Base-by-base conservation (phyloP, 2,888 invertebrate species). In the Strigamia transsilvanica region DNA sequence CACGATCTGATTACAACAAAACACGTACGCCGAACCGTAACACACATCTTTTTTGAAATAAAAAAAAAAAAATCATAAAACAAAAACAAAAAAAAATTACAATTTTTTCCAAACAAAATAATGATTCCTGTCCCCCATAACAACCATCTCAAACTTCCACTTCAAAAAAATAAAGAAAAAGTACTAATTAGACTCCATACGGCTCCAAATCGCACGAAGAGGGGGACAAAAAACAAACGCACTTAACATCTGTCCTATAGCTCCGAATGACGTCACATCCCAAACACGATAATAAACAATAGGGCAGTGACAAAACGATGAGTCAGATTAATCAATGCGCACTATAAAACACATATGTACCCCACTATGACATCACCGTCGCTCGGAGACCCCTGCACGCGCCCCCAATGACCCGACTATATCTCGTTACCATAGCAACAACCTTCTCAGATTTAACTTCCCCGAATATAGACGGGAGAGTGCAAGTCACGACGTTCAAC, bases 331-430 rank as follows among this genome's bases (percentile, higher is more conserved):
- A 73, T 73, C 73, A 32, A 73, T 27, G 27, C 73, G 27, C 32
- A 73, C 73, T 73, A 56, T 73, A 73, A 73, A 73, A 73, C 73
- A 73, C 73, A 73, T 73, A 73, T 73, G 32, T 23, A 73, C 73
- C 73, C 73, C 73, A 27, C 27, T 27, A 73, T 73, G 73, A 73
- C 73, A 73, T 73, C 73, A 73, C 73, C 73, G 27, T 73, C 73
- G 27, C 73, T 73, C 27, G 27, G 27, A 32, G 32, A 73, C 73
- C 32, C 73, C 73, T 32, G 23, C 73, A 73, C 73, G 73, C 73
- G 73, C 27, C 73, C 73, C 32, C n/a, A 32, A 73, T 73, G 73
- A 73, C 73, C 73, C 73, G 73, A 56, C 32, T 73, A 32, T 73
- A 73, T 73, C 73, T 32, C 5, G 23, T 73, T 73, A 73, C 73